Evolutionary conservation across 2,797 vertebrate genomes (phyloP), one percentile per base, ranked within the genome.

Genomic region (Etheostoma nigrum): DNA sequence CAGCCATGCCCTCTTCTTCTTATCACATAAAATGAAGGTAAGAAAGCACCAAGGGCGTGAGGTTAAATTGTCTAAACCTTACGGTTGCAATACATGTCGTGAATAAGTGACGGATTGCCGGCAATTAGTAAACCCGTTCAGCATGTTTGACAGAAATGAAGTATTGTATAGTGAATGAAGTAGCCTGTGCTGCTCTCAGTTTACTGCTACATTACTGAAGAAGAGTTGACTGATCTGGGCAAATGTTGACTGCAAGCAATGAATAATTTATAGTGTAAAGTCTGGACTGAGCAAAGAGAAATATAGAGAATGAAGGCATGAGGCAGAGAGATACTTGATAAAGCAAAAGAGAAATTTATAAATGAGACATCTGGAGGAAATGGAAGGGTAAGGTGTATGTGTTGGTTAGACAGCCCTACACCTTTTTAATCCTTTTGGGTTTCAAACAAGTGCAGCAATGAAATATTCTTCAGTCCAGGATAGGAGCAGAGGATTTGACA

Each of bases 81-180:
- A 51, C 47, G 65, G 63, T 42, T 47, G 18, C 55, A 61, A 64
- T 82, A 76, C 76, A 84, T 72, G 77, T 76, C 57, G 21, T 23
- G 21, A 23, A 23, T 23, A 77, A 36, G 44, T 14, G 5, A n/a
- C 4, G 75, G 72, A 87, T 86, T 55, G 53, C 54, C 2, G 5
- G 44, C 47, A 65, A 79, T 75, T 44, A 66, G 23, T 33, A 42
- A 90, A 85, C 80, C 78, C 72, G 72, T 70, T 76, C 4, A 42
- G 63, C 60, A 51, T 62, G 73, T 86, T 77, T 70, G 58, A 71
- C 60, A 70, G 42, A 76, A 48, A 45, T 19, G 14, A 45, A 57
- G 45, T 30, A 21, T 3, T 11, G 58, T 51, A 40, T 9, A 27
- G 57, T 33, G 14, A 21, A 44, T 61, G n/a, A 82, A 61, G 57